phyloP scores from a whole-genome alignment of 2,797 vertebrate species.

The Lagocephalus sceleratus region DNA sequence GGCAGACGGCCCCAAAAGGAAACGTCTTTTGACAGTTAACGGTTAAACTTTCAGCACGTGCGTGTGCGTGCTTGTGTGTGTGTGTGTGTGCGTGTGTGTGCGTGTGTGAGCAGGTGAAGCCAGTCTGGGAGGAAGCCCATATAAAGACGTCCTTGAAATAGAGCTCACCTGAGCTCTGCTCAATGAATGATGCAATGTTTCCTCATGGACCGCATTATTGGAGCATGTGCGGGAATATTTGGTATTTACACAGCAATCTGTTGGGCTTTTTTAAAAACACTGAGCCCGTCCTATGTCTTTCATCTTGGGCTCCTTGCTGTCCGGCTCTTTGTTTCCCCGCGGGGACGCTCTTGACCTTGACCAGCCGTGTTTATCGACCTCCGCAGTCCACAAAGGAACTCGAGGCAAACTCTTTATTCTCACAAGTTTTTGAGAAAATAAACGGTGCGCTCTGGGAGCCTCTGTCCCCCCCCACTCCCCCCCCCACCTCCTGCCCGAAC shows the following conservation, averaged over 20 bases:
- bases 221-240: background rate
- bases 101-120: slow-evolving; percentile 27
- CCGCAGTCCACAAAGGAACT: slow-evolving; percentile 47
- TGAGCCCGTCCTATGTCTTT: slow-evolving; percentile 12
- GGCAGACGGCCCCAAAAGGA: slow-evolving; percentile 9
- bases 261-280: background rate
- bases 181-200: slow-evolving; percentile 60
- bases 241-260: slow-evolving; percentile 1
- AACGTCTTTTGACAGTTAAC: slow-evolving; percentile 14
- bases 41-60: slow-evolving; percentile 29
- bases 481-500: slow-evolving; percentile 11
- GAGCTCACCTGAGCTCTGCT: slow-evolving; percentile 28
- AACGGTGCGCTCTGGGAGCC: slow-evolving; percentile 39
- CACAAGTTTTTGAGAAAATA: slow-evolving; percentile 63
- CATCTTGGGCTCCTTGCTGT: slow-evolving; percentile 45
- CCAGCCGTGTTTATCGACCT: slow-evolving; percentile 53
- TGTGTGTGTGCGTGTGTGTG: slow-evolving; percentile 2
- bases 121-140: slow-evolving; percentile 4
- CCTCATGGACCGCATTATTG: background rate
- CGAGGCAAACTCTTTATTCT: slow-evolving; percentile 62
- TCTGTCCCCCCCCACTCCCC: slow-evolving; percentile 30
- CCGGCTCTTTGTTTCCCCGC: slow-evolving; percentile 38
- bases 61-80: slow-evolving; percentile 22
- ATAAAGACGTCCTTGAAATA: slow-evolving; percentile 50
- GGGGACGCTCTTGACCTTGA: slow-evolving; percentile 54